phyloP scores from a whole-genome alignment of 2,888 invertebrate genomes.

The Xanthia icteritia region DNA sequence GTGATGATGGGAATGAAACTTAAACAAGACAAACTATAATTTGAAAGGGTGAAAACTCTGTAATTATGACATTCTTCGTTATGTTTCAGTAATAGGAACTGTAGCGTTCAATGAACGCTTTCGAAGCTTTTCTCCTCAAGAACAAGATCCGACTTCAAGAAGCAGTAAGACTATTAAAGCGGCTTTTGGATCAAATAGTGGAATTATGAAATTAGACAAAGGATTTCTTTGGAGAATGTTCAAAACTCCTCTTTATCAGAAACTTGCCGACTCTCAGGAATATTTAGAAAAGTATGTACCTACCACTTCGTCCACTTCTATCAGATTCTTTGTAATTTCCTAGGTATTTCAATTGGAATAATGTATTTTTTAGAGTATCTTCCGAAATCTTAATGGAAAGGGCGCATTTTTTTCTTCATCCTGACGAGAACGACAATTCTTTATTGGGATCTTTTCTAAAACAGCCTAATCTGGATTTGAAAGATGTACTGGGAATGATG shows the following conservation, averaged over 20 bases:
- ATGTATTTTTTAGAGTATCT: slow-evolving; percentile 88
- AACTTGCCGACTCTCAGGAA: slow-evolving; percentile 92
- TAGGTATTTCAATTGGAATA: neutral
- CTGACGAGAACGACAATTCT: slow-evolving; percentile 79
- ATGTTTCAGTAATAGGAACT: slow-evolving; percentile 92
- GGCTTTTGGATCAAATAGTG: slow-evolving; percentile 93
- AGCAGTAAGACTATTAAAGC: slow-evolving; percentile 93
- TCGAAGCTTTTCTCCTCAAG: slow-evolving; percentile 91
- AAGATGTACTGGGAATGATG: slow-evolving; percentile 95
- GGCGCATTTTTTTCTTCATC: slow-evolving; percentile 85
- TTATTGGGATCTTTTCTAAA: slow-evolving; percentile 93
- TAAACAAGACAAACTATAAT: neutral
- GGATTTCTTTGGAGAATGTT: slow-evolving; percentile 93
- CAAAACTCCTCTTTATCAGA: slow-evolving; percentile 93
- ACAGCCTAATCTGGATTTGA: slow-evolving; percentile 92
- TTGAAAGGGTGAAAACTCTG: neutral
- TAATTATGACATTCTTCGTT: neutral
- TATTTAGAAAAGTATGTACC: slow-evolving; percentile 92
- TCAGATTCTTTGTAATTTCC: neutral
- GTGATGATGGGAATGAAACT: slow-evolving; percentile 86
- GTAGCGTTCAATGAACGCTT: slow-evolving; percentile 93
- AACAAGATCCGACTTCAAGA: slow-evolving; percentile 91
- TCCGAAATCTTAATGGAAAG: slow-evolving; percentile 91
- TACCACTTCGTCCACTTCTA: too few relatives aligned
- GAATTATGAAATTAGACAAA: slow-evolving; percentile 92